Percentiles rank a stretch among this genome's conserved stretches.
These are phyloP conservation scores for crab-eating macaque (Macaca fascicularis) DNA, from an alignment of 2,113 vertebrate species.

Conservation along the genomic window DNA sequence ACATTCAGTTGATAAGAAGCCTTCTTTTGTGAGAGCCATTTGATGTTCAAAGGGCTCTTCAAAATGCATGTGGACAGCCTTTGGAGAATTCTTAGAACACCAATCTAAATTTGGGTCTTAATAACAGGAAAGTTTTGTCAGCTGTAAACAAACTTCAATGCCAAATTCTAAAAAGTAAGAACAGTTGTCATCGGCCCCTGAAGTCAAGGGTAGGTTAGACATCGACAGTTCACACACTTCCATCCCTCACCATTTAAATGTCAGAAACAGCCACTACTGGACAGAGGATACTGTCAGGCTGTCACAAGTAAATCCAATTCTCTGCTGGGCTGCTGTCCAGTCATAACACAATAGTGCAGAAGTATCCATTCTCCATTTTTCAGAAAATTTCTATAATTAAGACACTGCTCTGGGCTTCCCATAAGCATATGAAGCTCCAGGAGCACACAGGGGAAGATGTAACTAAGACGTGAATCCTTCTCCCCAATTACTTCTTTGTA, in stretches of 20 bases:
- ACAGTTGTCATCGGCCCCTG: not conserved
- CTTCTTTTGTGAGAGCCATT: slow-evolving; percentile 59
- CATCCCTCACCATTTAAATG: not conserved
- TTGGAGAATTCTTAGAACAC: slow-evolving; percentile 33
- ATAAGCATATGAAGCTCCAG: not conserved
- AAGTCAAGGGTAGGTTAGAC: not conserved
- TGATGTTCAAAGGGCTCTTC: slow-evolving; percentile 62
- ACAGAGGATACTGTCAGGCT: not conserved
- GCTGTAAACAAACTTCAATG: slow-evolving; percentile 2
- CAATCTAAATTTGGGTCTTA: slow-evolving; percentile 12
- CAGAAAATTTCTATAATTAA: not conserved
- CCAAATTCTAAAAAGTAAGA: not conserved
- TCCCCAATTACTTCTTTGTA: not conserved
- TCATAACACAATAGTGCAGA: not conserved
- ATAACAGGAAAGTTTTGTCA: slow-evolving; percentile 26
- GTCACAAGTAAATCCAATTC: not conserved
- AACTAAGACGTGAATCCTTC: not conserved
- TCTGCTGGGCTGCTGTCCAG: not conserved
- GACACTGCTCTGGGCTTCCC: not conserved
- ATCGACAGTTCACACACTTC: not conserved
- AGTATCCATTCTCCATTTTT: not conserved
- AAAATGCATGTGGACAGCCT: slow-evolving; percentile 45
- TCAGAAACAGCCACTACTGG: not conserved
- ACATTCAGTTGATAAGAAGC: slow-evolving; percentile 47
- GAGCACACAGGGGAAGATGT: not conserved